Base-by-base conservation (phyloP, 2,113 vertebrate species). In the Hypocryptadius cinnamomeus region DNA sequence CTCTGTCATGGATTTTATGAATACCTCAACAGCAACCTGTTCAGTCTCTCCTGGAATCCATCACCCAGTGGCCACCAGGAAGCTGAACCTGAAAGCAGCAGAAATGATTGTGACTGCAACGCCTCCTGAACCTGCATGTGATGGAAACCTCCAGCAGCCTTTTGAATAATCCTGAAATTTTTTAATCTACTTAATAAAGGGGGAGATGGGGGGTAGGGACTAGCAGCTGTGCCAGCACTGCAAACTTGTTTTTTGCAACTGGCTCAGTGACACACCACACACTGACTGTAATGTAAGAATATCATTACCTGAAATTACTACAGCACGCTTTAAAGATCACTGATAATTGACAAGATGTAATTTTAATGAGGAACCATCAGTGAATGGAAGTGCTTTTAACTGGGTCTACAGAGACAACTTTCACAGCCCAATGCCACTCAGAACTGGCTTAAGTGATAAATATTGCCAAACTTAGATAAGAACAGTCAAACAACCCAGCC, bases 291-390 rank as follows among this genome's bases (percentile, higher is more conserved):
- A 81, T 79, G 35, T 25, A 57, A 81, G 74, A 72, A 86, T 64
- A 74, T 54, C 53, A 27, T 48, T 31, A 76, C 22, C 53, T 47
- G 42, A 63, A 89, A 90, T 71, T 60, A 81, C 65, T 53, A 56
- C 37, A 37, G 61, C 91, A 56, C 40, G 57, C 40, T 85, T 74
- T 24, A 73, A 79, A 92, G 94, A 80, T 70, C 83, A 86, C 48
- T 35, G 51, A 73, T 70, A 86, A 74, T 78, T 6, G 8, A 40
- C 57, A 56, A 61, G 57, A 84, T 78, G 39, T 44, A 54, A 71
- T 72, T 90, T 81, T 92, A 90, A 84, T 81, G 73, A 90, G 65
- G 53, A 92, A 8, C 39, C 20, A 85, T 48, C 73, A 95, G 48
- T 33, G 70, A 90, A 81, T 74, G 35, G 30, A 84, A 79, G 4